A percentile compares a stretch with the other conserved stretches of the same genome.
Conservation (phyloP, 1,140 invertebrate genomes). For the Manduca sexta region DNA sequence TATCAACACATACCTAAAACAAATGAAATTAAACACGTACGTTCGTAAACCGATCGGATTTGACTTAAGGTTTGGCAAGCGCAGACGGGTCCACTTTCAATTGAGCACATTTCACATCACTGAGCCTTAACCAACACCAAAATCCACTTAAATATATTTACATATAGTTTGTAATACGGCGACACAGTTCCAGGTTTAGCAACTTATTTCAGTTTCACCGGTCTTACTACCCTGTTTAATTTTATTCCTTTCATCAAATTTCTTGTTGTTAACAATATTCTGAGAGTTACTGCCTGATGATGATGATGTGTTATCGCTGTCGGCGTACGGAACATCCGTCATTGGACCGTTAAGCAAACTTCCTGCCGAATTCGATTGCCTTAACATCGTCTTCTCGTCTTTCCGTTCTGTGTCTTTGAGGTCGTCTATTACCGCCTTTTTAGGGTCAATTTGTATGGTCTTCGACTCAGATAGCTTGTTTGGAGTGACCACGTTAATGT, state of each 20-base stretch:
- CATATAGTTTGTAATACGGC: slow-evolving; percentile 16
- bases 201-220: slow-evolving; percentile 56
- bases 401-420: slow-evolving; percentile 36
- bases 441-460: slow-evolving; percentile 69
- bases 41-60: too few relatives aligned
- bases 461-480: slow-evolving; percentile 64
- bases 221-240: slow-evolving; percentile 58
- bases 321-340: slow-evolving; percentile 68
- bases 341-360: slow-evolving; percentile 67
- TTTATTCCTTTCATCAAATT: slow-evolving; percentile 43
- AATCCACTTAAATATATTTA: slow-evolving; percentile 18
- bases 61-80: too few relatives aligned
- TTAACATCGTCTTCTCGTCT: slow-evolving; percentile 39
- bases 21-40: too few relatives aligned
- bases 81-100: slow-evolving; percentile 5
- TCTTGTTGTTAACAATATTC: slow-evolving; percentile 36
- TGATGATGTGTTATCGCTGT: slow-evolving; percentile 64
- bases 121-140: neutral
- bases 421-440: slow-evolving; percentile 67
- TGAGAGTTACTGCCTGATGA: slow-evolving; percentile 37
- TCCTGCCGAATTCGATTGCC: slow-evolving; percentile 57
- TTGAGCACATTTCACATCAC: neutral
- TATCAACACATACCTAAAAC: too few relatives aligned
- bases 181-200: slow-evolving; percentile 32
- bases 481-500: slow-evolving; percentile 68